Conservation (phyloP, 2,113 vertebrate species). For the Centropristis striata region DNA sequence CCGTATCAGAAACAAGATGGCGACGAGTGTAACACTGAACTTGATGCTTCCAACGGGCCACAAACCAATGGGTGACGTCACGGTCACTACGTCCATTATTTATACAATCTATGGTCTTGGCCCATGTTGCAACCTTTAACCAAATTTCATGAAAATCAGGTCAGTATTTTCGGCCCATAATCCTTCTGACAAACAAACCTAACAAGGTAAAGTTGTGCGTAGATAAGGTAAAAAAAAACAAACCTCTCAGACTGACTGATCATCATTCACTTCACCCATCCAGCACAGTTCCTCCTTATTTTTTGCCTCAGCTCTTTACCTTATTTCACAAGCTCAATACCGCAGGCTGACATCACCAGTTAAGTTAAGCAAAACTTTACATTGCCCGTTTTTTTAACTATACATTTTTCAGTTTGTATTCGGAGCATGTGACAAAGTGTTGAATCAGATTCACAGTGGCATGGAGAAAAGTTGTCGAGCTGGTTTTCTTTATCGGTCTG, state of each 20-base stretch:
- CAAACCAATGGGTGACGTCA: too few relatives aligned
- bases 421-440: background rate
- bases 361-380: constrained; percentile 13
- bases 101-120: too few relatives aligned
- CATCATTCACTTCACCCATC: background rate
- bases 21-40: too few relatives aligned
- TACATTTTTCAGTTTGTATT: background rate
- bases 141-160: too few relatives aligned
- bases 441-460: background rate
- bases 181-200: too few relatives aligned
- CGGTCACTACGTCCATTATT: too few relatives aligned
- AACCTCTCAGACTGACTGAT: background rate
- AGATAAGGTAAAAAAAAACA: background rate
- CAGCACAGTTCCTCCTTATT: background rate
- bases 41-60: too few relatives aligned
- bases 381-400: background rate
- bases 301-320: background rate
- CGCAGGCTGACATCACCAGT: background rate
- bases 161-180: too few relatives aligned
- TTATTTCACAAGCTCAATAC: constrained; percentile 4
- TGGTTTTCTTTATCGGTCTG: background rate
- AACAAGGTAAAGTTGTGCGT: too few relatives aligned
- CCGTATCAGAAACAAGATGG: too few relatives aligned
- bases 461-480: background rate
- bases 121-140: too few relatives aligned